These are phyloP conservation scores for Scortum barcoo DNA, from an alignment of 2,113 vertebrate genomes.

Conservation along the genomic window DNA sequence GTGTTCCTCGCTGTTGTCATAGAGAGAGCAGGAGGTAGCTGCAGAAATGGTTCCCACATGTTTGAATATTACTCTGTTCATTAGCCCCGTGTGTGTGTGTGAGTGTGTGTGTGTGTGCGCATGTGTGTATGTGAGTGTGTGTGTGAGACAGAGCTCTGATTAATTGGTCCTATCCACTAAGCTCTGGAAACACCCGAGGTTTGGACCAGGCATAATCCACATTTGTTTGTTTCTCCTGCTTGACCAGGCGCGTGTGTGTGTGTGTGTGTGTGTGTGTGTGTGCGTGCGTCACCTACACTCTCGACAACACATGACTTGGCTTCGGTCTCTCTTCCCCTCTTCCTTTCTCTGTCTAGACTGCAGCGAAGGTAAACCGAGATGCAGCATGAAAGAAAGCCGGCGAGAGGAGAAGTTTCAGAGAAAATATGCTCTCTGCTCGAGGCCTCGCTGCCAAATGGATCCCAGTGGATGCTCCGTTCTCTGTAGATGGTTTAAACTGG, in stretches of 20 bases:
- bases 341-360: slow-evolving; percentile 68
- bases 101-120: slow-evolving; percentile 13
- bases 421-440: slow-evolving; percentile 54
- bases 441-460: slow-evolving; percentile 58
- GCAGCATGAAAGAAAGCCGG: slow-evolving; percentile 48
- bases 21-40: slow-evolving; percentile 69
- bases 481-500: slow-evolving; percentile 70
- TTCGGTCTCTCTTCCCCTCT: slow-evolving; percentile 28
- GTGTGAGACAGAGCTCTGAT: slow-evolving; percentile 82
- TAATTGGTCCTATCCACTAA: slow-evolving; percentile 87
- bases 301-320: slow-evolving; percentile 68
- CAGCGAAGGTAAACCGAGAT: slow-evolving; percentile 53
- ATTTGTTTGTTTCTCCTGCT: slow-evolving; percentile 88
- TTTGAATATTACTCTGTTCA: slow-evolving; percentile 87
- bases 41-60: slow-evolving; percentile 93
- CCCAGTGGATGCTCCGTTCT: slow-evolving; percentile 65
- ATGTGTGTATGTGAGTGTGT: slow-evolving; percentile 13
- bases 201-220: slow-evolving; percentile 88
- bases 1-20: slow-evolving; percentile 91
- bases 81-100: slow-evolving; percentile 77
- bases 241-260: slow-evolving; percentile 47
- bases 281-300: slow-evolving; percentile 53
- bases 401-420: slow-evolving; percentile 38
- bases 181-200: slow-evolving; percentile 76
- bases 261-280: slow-evolving; percentile 25